phyloP scores from a whole-genome alignment of 2,797 vertebrate species.

The Aselliscus stoliczkanus region DNA sequence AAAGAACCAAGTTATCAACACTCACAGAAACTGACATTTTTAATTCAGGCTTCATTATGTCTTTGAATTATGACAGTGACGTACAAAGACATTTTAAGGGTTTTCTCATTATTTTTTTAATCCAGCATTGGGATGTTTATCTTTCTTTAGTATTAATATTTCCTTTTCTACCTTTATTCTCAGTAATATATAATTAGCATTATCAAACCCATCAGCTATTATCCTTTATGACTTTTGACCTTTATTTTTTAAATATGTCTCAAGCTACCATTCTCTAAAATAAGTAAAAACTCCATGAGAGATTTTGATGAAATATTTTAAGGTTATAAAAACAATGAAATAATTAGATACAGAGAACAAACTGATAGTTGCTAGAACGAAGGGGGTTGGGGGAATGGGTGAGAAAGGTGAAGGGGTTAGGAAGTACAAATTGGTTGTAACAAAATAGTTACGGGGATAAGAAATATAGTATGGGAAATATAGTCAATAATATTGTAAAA shows the following conservation, averaged over 20 bases:
- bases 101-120: conserved; percentile 83
- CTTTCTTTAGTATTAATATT: conserved; percentile 83
- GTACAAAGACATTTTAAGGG: conserved; percentile 85
- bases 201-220: conserved; percentile 86
- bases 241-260: conserved; percentile 76
- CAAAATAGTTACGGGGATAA: too few relatives aligned
- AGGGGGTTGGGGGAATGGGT: too few relatives aligned
- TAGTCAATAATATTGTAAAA: too few relatives aligned
- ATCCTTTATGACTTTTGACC: conserved; percentile 83
- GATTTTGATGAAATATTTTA: conserved; percentile 70
- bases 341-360: not conserved
- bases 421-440: too few relatives aligned
- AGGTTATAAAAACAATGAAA: conserved; percentile 50
- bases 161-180: conserved; percentile 83
- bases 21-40: conserved; percentile 91
- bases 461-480: too few relatives aligned
- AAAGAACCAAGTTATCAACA: conserved; percentile 93
- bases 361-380: too few relatives aligned
- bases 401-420: too few relatives aligned
- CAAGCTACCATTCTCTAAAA: conserved; percentile 70
- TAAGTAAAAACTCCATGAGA: conserved; percentile 39
- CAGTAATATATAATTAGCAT: conserved; percentile 85
- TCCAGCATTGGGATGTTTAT: conserved; percentile 84
- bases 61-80: conserved; percentile 87
- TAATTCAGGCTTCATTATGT: conserved; percentile 89